phyloP scores from a whole-genome alignment of 1,140 invertebrate genomes.

The Panagrolaimus sp. region DNA sequence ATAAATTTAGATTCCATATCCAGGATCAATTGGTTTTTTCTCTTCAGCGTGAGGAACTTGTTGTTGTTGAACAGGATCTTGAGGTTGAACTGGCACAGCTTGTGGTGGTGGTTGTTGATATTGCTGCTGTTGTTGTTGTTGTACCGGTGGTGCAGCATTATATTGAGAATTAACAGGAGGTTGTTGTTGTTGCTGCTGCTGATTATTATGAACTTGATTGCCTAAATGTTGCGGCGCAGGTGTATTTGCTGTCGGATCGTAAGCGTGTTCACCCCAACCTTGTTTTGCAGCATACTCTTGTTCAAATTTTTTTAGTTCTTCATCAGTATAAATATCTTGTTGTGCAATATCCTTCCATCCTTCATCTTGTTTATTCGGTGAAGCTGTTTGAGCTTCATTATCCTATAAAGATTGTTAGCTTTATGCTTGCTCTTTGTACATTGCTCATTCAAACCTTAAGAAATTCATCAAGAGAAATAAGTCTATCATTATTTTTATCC shows the following conservation, averaged over 20 bases:
- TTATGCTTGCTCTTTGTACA: slow-evolving; percentile 43
- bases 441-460: slow-evolving; percentile 61
- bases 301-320: slow-evolving; percentile 73
- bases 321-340: slow-evolving; percentile 69
- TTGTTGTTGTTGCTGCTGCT: no score
- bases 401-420: slow-evolving; percentile 62
- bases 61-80: slow-evolving; percentile 24
- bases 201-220: neutral
- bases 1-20: slow-evolving; percentile 36
- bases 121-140: neutral
- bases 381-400: slow-evolving; percentile 38
- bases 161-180: neutral
- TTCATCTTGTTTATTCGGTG: slow-evolving; percentile 73
- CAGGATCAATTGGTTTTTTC: slow-evolving; percentile 35
- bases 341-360: slow-evolving; percentile 71
- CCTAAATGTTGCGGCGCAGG: slow-evolving; percentile 1
- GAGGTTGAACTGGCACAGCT: slow-evolving; percentile 8
- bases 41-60: neutral
- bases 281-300: slow-evolving; percentile 60
- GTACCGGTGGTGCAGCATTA: neutral
- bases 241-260: slow-evolving; percentile 20
- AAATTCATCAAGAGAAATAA: slow-evolving; percentile 88
- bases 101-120: no score
- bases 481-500: slow-evolving; percentile 79
- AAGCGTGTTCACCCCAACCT: slow-evolving; percentile 50